These are phyloP conservation scores for Podiceps cristatus DNA, from an alignment of 2,113 vertebrate species.

Conservation along the genomic window DNA sequence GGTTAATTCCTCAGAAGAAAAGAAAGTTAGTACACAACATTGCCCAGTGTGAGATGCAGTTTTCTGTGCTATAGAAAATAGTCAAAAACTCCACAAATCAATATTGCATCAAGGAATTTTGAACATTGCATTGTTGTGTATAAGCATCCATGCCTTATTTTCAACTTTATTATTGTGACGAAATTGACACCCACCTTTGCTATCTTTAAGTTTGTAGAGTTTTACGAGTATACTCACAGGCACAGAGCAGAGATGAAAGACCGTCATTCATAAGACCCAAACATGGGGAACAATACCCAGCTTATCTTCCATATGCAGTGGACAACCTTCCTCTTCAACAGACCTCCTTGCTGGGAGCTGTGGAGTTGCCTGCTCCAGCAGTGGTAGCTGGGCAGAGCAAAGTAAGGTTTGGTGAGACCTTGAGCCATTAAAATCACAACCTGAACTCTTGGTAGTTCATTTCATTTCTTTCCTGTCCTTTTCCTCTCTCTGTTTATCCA, in stretches of 20 bases:
- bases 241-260: not conserved
- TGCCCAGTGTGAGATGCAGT: not conserved
- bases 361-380: fast-evolving
- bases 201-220: not conserved
- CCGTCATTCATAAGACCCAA: not conserved
- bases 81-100: not conserved
- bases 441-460: not conserved
- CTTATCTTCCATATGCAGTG: not conserved
- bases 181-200: not conserved
- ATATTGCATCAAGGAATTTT: not conserved
- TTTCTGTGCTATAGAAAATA: not conserved
- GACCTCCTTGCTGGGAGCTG: not conserved
- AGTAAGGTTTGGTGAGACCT: not conserved
- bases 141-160: not conserved
- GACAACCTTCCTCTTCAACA: not conserved
- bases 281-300: not conserved
- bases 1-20: not conserved
- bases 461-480: not conserved
- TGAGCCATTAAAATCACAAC: not conserved
- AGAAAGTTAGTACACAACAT: fast-evolving
- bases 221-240: not conserved
- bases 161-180: not conserved
- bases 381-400: not conserved
- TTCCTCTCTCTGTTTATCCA: not conserved
- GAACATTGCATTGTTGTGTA: not conserved